Conservation (phyloP, 2,113 vertebrate species). For the Poecile atricapillus region DNA sequence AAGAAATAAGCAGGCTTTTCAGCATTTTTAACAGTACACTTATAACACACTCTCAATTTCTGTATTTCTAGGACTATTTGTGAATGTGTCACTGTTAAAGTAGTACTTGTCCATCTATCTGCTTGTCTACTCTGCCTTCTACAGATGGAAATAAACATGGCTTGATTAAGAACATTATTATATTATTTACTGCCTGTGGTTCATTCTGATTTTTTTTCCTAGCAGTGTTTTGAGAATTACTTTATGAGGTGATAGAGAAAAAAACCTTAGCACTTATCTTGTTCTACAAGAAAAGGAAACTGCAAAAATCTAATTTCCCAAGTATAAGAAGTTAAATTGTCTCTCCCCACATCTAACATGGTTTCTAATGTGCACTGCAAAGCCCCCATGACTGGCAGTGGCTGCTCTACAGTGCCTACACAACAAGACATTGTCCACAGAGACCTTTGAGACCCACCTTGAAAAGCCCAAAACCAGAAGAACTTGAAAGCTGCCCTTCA, state of each 20-base stretch:
- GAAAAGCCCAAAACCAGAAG: background rate
- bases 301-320: background rate
- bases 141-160: background rate
- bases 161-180: background rate
- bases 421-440: background rate
- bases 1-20: conserved; percentile 18
- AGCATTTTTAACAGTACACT: background rate
- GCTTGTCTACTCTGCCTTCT: background rate
- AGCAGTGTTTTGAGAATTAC: background rate
- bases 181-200: background rate
- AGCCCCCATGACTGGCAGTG: background rate
- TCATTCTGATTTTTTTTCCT: background rate
- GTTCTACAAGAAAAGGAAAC: background rate
- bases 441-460: background rate
- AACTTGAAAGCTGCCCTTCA: background rate
- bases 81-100: background rate
- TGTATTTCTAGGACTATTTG: background rate
- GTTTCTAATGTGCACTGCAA: background rate
- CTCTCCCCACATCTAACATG: background rate
- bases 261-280: background rate
- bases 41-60: background rate
- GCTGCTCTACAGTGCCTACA: background rate
- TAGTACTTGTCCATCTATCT: background rate
- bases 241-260: background rate
- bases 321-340: background rate